These are phyloP conservation scores for Glandiceps talaboti DNA, from an alignment of 53 echinoderm and acorn worm genomes.

Conservation along the genomic window DNA sequence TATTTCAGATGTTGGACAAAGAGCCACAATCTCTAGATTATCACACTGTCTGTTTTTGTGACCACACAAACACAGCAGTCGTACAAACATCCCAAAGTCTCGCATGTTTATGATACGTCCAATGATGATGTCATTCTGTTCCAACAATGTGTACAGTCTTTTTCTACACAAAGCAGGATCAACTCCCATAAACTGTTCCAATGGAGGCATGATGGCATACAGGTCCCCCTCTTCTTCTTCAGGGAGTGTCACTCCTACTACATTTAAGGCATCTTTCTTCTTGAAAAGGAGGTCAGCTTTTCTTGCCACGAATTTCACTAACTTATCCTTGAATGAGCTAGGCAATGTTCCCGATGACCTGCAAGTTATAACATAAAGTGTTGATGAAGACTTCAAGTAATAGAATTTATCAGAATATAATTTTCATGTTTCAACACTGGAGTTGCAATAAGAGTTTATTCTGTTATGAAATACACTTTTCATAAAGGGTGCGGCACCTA, in stretches of 20 bases:
- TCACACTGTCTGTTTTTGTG: slow-evolving; percentile 31
- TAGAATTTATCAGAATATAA: too few relatives aligned
- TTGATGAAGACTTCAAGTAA: too few relatives aligned
- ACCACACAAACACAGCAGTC: slow-evolving; percentile 46
- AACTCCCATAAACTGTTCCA: slow-evolving; percentile 66
- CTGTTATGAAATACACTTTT: too few relatives aligned
- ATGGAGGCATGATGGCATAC: slow-evolving; percentile 70
- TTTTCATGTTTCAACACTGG: too few relatives aligned
- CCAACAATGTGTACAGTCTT: slow-evolving; percentile 44
- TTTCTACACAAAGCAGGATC: slow-evolving; percentile 36
- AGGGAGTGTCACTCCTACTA: not conserved
- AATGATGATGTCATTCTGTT: slow-evolving; percentile 41
- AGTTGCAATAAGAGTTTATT: too few relatives aligned
- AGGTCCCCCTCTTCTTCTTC: slow-evolving; percentile 45
- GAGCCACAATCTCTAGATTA: slow-evolving; percentile 51
- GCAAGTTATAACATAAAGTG: too few relatives aligned
- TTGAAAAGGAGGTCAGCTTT: slow-evolving; percentile 69
- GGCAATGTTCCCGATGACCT: too few relatives aligned
- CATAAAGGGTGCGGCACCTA: too few relatives aligned
- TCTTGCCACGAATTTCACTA: slow-evolving; percentile 54
- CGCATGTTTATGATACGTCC: slow-evolving; percentile 63
- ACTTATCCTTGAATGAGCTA: slow-evolving; percentile 32
- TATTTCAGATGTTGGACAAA: slow-evolving; percentile 58
- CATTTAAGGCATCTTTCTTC: not conserved
- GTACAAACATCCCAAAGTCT: slow-evolving; percentile 82